Conservation (phyloP, 2,113 vertebrate genomes). For the Saguinus imperator region DNA sequence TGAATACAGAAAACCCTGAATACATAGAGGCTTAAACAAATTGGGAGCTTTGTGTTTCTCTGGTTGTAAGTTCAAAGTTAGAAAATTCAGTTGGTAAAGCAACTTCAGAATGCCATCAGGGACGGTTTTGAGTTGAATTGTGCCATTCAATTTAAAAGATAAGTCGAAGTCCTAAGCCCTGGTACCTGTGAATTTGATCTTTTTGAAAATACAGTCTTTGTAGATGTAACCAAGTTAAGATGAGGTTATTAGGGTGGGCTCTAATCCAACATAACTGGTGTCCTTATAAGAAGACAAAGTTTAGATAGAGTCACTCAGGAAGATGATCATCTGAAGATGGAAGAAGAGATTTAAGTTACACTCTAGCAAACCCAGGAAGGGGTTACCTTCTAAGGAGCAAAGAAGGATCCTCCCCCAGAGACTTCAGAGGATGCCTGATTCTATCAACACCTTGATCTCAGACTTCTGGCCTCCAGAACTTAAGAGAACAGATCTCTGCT, state of each 20-base stretch:
- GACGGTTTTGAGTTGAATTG: not conserved
- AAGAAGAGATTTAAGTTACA: not conserved
- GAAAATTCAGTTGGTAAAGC: not conserved
- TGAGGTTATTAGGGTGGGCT: not conserved
- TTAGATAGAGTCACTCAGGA: not conserved
- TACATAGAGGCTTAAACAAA: not conserved
- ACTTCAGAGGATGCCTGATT: not conserved
- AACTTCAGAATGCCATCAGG: not conserved
- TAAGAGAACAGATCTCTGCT: not conserved
- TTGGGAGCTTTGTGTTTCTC: not conserved
- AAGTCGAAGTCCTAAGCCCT: not conserved
- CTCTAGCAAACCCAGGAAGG: not conserved
- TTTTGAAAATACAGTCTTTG: slow-evolving; percentile 18
- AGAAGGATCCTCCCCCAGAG: not conserved
- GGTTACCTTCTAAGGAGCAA: not conserved
- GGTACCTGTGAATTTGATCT: not conserved
- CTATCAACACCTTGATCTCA: not conserved
- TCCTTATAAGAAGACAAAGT: not conserved
- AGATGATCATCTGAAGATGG: not conserved
- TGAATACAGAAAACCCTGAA: not conserved
- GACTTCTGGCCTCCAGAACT: not conserved
- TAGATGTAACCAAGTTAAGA: not conserved
- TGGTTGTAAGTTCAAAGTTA: not conserved
- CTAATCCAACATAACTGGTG: not conserved
- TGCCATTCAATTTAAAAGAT: not conserved